These are phyloP conservation scores for Ethmia dodecea DNA, from an alignment of 2,888 invertebrate species.

Conservation along the genomic window DNA sequence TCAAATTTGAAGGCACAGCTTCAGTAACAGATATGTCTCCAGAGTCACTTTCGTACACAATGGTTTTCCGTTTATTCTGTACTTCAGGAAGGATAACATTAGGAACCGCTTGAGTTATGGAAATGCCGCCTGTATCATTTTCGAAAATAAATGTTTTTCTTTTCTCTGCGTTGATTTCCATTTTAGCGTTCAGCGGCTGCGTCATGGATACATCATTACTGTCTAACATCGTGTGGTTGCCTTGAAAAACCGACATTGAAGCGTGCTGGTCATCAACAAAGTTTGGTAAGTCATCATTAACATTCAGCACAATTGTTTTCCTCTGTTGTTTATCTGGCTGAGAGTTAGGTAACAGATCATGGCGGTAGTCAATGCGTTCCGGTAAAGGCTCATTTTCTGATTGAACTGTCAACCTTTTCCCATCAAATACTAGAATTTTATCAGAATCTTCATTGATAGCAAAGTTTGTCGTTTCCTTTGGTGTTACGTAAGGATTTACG, in stretches of 20 bases:
- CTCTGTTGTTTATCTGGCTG: slow-evolving; percentile 24
- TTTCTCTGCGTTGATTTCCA: slow-evolving; percentile 8
- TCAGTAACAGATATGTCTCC: slow-evolving; percentile 2
- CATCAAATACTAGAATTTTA: slow-evolving; percentile 59
- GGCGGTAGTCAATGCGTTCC: slow-evolving; percentile 21
- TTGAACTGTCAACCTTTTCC: slow-evolving; percentile 50
- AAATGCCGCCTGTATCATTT: slow-evolving; percentile 10
- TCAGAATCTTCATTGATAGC: slow-evolving; percentile 43
- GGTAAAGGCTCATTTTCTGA: slow-evolving; percentile 25
- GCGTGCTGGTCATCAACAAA: slow-evolving; percentile 29
- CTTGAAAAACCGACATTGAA: slow-evolving; percentile 9
- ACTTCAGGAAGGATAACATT: too few species aligned
- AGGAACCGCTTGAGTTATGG: slow-evolving; percentile 3
- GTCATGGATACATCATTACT: slow-evolving; percentile 27
- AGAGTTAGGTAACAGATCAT: slow-evolving; percentile 22
- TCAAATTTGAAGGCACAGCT: background rate
- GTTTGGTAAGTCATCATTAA: slow-evolving; percentile 54
- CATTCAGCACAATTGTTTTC: slow-evolving; percentile 49
- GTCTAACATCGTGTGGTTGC: slow-evolving; percentile 2
- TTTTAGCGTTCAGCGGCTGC: slow-evolving; percentile 22
- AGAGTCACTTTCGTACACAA: slow-evolving; percentile 20
- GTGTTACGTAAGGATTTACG: slow-evolving; percentile 49
- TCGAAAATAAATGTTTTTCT: slow-evolving; percentile 20
- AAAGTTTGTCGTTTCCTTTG: slow-evolving; percentile 44
- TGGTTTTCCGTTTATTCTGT: slow-evolving; percentile 14